Conservation (phyloP, 2,113 vertebrate genomes). For the Mustela lutreola region DNA sequence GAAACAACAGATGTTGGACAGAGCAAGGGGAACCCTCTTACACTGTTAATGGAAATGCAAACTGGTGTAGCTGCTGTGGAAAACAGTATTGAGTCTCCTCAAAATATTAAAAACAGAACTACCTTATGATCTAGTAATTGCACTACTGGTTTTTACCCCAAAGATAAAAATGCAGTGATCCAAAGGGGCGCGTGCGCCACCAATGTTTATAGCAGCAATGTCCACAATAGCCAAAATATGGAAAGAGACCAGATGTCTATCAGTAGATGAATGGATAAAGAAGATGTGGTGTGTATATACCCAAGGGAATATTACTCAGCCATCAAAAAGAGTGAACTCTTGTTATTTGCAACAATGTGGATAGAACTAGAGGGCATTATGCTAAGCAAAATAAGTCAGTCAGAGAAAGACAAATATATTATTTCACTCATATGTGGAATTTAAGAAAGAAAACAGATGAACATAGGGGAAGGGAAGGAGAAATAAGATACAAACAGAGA, state of each 20-base stretch:
- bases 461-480: neutral
- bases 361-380: neutral
- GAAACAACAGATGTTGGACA: neutral
- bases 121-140: neutral
- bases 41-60: neutral
- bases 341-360: neutral
- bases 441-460: neutral
- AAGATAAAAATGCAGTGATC: neutral
- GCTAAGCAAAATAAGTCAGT: neutral
- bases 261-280: neutral
- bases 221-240: neutral
- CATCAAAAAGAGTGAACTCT: neutral
- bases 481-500: neutral
- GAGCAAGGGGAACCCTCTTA: neutral
- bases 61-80: neutral
- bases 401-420: neutral
- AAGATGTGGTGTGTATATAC: too few relatives aligned
- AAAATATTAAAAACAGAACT: neutral
- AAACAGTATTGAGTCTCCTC: neutral
- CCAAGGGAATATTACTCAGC: too few relatives aligned
- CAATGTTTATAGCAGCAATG: neutral
- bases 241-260: neutral
- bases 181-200: neutral
- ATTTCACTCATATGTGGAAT: neutral
- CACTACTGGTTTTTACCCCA: neutral